phyloP scores from a whole-genome alignment of 2,888 invertebrate species.

The Nemotelus pantherinus region DNA sequence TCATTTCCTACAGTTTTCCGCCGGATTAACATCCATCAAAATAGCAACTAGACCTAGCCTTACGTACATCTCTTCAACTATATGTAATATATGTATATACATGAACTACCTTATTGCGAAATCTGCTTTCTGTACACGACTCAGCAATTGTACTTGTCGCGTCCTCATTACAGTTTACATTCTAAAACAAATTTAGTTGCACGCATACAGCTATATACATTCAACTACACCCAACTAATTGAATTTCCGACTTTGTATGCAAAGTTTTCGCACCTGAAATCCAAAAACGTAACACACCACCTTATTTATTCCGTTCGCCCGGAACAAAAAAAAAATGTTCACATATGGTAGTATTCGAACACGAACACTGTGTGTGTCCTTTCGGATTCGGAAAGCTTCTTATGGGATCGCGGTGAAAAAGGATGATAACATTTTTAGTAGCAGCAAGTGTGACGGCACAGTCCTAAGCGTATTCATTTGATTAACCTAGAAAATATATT shows the following conservation, averaged over 20 bases:
- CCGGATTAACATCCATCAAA: too few species aligned
- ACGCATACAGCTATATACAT: not conserved
- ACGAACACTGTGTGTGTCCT: not conserved
- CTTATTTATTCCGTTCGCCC: constrained; percentile 22
- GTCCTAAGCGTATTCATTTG: not conserved
- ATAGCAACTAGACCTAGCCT: too few species aligned
- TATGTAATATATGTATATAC: too few species aligned
- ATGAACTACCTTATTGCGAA: too few species aligned
- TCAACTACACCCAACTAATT: constrained; percentile 17
- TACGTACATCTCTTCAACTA: too few species aligned
- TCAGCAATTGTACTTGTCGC: too few species aligned
- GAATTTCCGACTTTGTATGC: constrained; percentile 35
- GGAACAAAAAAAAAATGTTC: constrained; percentile 1
- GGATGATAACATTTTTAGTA: too few species aligned
- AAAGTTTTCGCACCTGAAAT: constrained; percentile 28
- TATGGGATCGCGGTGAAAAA: not conserved
- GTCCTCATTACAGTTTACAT: too few species aligned
- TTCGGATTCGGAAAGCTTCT: not conserved
- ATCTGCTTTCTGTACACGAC: too few species aligned
- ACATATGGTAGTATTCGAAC: constrained; percentile 18
- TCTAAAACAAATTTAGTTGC: not conserved
- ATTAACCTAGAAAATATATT: constrained; percentile 33
- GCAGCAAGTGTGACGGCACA: too few species aligned
- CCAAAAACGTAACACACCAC: not conserved
- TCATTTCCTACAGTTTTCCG: too few species aligned